Evolutionary conservation across 2,888 invertebrate species (phyloP).

Genomic region (Coleophora flavipennella): DNA sequence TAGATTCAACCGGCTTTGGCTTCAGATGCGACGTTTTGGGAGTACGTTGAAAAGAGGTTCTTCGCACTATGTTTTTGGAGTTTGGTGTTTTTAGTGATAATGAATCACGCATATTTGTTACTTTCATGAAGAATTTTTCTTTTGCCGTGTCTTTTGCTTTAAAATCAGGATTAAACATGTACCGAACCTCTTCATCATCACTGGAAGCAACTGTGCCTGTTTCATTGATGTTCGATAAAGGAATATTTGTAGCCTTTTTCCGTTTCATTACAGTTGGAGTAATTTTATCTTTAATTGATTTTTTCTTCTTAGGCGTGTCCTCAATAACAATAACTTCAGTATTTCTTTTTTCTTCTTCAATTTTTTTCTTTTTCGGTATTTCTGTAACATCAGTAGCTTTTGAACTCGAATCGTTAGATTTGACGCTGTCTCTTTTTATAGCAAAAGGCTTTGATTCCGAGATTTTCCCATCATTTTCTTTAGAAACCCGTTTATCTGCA

Average conservation of each 20-base stretch:
- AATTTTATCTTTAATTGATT: slow-evolving; percentile 27
- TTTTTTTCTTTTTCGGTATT: slow-evolving; percentile 25
- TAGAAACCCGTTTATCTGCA: too few relatives aligned
- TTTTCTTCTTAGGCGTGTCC: slow-evolving; percentile 42
- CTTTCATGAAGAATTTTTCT: slow-evolving; percentile 48
- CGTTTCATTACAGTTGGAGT: slow-evolving; percentile 34
- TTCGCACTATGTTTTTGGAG: slow-evolving; percentile 48
- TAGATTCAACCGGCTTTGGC: slow-evolving; percentile 35
- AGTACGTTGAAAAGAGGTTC: slow-evolving; percentile 53
- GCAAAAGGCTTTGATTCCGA: slow-evolving; percentile 3
- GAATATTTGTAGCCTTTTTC: slow-evolving; percentile 24
- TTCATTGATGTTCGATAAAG: slow-evolving; percentile 18
- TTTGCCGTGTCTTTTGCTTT: slow-evolving; percentile 33
- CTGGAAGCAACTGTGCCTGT: slow-evolving; percentile 30
- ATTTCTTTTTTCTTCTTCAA: slow-evolving; percentile 20
- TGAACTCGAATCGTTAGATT: slow-evolving; percentile 3
- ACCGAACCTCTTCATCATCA: slow-evolving; percentile 57
- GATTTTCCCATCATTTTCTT: too few relatives aligned
- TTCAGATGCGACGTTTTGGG: slow-evolving; percentile 53
- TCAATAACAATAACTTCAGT: slow-evolving; percentile 19
- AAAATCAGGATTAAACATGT: slow-evolving; percentile 59
- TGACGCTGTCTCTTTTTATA: slow-evolving; percentile 5
- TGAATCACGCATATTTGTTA: slow-evolving; percentile 52
- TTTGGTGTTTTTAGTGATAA: slow-evolving; percentile 55
- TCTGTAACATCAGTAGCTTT: slow-evolving; percentile 14